Base-by-base conservation (phyloP, 2,113 vertebrate species). In the Brachyhypopomus gauderio region DNA sequence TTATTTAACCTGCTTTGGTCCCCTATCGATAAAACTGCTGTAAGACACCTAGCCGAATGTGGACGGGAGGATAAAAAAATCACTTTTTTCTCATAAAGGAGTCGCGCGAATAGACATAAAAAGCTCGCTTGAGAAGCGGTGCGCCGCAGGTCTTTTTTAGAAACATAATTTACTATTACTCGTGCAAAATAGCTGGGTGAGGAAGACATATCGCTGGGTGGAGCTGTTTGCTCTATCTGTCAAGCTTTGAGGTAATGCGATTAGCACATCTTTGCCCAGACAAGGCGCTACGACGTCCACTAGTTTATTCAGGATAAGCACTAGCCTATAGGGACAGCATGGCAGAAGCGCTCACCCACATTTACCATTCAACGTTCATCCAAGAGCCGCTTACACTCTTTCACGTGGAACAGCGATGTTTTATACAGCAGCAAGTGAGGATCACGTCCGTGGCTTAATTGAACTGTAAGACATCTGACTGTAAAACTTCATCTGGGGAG, bases 181-280 rank as follows among this genome's bases (percentile, higher is more conserved):
- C 66, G 66, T 63, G 71, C 27, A 67, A 62, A 73, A 71, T 78
- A 78, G 67, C 72, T 45, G 63, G 45, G 27, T 69, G 64, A 75
- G 66, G 17, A 11, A 23, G 16, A 78, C 8, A 19, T 69, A 23
- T 78, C 93, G 78, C 92, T 82, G 63, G 91, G 89, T 89, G 93
- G 92, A 64, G 93, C 92, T 92, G 91, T 91, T 78, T 77, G 34
- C 2, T 76, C 25, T 30, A 75, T 52, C 45, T 52, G 45, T 52
- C 45, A 62, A 79, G 66, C 8, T 19, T 11, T 69, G 55, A 52
- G 45, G 87, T 90, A 90, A 91, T 86, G 88, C 85, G 92, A 93
- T 94, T 93, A 94, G 90, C 91, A 89, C 90, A 88, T 91, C 90
- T 91, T 84, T 91, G 81, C 84, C 71, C 73, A 82, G 72, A 75